A percentile compares a stretch with the other conserved stretches of the same genome.
Evolutionary conservation across 2,797 vertebrate genomes (phyloP).

Genomic region (Arctocebus calabarensis): DNA sequence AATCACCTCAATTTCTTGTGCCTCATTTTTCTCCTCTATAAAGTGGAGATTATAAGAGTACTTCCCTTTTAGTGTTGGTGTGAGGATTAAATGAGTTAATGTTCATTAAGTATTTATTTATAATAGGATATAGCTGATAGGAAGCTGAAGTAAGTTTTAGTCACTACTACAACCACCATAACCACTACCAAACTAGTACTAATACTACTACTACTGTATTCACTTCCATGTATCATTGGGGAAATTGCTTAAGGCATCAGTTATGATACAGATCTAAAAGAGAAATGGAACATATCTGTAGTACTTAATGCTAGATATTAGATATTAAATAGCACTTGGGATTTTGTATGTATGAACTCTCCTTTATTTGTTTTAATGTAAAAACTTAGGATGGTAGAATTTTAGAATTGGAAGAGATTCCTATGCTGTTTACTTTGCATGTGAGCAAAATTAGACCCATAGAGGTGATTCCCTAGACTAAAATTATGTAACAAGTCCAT

Average conservation of each 20-base stretch:
- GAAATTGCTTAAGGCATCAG: not conserved
- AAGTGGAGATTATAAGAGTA: not conserved
- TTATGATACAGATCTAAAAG: constrained; percentile 25
- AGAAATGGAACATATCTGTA: not conserved
- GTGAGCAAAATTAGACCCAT: not conserved
- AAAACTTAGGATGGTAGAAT: constrained; percentile 33
- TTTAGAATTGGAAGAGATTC: not conserved
- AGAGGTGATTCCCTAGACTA: not conserved
- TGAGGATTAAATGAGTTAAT: constrained; percentile 30
- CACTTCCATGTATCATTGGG: not conserved
- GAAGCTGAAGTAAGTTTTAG: constrained; percentile 36
- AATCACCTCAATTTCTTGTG: constrained; percentile 21
- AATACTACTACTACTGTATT: not conserved
- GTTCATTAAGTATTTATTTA: constrained; percentile 45
- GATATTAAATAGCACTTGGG: not conserved
- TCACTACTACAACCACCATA: not conserved
- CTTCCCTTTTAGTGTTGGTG: not conserved
- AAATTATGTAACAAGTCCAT: constrained; percentile 16
- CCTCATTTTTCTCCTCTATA: constrained; percentile 20
- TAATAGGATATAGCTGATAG: constrained; percentile 16
- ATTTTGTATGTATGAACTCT: constrained; percentile 33
- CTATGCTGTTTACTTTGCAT: not conserved
- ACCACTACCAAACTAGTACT: not conserved
- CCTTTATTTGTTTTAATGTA: constrained; percentile 27
- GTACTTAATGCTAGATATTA: constrained; percentile 34